These are phyloP conservation scores for Probosciger aterrimus DNA, from an alignment of 2,113 vertebrate genomes.

Conservation along the genomic window DNA sequence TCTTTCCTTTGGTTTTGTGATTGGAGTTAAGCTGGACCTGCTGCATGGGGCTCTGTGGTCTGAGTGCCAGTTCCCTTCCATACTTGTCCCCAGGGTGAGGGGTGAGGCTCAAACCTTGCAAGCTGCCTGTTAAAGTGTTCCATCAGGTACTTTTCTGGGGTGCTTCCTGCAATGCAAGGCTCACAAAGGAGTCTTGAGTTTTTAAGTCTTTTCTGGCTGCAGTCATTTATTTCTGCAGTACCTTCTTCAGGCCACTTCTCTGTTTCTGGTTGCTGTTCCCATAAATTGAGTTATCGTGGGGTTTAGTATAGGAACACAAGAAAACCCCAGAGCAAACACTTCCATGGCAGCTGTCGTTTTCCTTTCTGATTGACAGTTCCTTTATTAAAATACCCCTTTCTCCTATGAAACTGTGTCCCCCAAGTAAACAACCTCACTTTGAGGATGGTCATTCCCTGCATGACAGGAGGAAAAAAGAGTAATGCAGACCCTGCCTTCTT, in stretches of 20 bases:
- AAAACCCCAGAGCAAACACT: not conserved
- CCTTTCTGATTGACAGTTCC: not conserved
- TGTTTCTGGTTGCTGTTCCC: not conserved
- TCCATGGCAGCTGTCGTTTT: not conserved
- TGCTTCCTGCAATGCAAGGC: not conserved
- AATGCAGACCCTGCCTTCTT: not conserved
- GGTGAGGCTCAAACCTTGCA: not conserved
- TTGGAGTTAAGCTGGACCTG: not conserved
- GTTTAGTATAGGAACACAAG: not conserved
- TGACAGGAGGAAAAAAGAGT: accelerated
- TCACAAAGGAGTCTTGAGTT: not conserved
- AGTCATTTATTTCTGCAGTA: not conserved
- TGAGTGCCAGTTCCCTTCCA: not conserved
- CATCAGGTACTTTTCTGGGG: too few species aligned
- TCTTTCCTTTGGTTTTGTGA: not conserved
- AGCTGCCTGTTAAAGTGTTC: not conserved
- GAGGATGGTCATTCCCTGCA: not conserved
- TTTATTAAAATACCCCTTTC: not conserved
- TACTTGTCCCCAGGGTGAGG: not conserved
- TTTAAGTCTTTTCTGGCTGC: not conserved
- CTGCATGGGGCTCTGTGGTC: not conserved
- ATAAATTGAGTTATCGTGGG: not conserved
- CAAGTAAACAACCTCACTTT: not conserved
- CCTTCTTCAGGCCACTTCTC: not conserved
- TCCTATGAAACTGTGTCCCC: not conserved